phyloP scores from a whole-genome alignment of 1,140 invertebrate species.

The Mya arenaria region DNA sequence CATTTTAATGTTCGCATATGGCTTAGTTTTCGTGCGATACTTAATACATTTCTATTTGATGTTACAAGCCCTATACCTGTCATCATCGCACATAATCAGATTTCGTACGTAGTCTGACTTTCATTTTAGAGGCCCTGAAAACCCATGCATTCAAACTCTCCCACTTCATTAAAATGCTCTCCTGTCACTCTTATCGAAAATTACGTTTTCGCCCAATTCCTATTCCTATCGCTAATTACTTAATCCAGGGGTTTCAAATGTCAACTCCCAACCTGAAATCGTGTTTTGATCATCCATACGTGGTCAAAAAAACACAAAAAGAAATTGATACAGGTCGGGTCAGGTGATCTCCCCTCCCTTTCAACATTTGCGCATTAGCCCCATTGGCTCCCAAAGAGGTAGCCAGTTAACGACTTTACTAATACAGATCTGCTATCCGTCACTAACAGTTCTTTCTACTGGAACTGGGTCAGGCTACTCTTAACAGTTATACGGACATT shows the following conservation, averaged over 20 bases:
- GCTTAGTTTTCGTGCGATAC: too few relatives aligned
- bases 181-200: too few relatives aligned
- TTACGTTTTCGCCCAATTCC: too few relatives aligned
- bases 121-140: too few relatives aligned
- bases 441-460: background rate
- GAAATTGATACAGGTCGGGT: conserved; percentile 1
- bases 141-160: too few relatives aligned
- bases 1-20: too few relatives aligned
- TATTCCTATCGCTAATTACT: too few relatives aligned
- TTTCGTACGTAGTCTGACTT: too few relatives aligned
- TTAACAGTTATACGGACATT: conserved; percentile 13
- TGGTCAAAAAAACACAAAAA: conserved; percentile 8
- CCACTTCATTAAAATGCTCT: too few relatives aligned
- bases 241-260: background rate
- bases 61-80: too few relatives aligned
- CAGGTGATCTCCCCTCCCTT: background rate
- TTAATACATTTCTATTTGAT: too few relatives aligned
- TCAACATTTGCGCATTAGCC: background rate
- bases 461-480: background rate
- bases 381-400: conserved; percentile 1
- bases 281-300: background rate
- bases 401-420: conserved; percentile 17
- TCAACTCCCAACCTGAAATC: background rate
- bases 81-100: too few relatives aligned
- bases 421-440: background rate